These are phyloP conservation scores for Sebastes ruberrimus DNA, from an alignment of 2,797 vertebrate genomes.

Conservation along the genomic window DNA sequence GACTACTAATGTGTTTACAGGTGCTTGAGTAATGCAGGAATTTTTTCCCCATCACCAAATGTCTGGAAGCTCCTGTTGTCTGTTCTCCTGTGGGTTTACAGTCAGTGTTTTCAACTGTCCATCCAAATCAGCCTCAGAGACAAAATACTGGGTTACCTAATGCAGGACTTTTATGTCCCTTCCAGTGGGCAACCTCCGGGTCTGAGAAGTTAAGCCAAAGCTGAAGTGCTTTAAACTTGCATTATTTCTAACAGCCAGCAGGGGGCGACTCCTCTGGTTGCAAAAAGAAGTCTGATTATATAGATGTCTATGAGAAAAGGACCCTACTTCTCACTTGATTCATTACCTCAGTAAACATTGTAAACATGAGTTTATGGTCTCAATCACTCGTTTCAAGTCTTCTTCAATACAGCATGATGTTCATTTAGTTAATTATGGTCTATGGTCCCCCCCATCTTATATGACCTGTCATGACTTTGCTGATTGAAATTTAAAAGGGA, in stretches of 20 bases:
- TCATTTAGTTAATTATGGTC: too few species aligned
- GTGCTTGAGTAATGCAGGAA: background rate
- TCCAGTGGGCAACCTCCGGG: too few species aligned
- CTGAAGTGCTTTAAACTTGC: too few species aligned
- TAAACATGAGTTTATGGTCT: too few species aligned
- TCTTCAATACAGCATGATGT: too few species aligned
- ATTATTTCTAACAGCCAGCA: too few species aligned
- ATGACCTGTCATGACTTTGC: background rate
- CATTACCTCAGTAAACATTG: too few species aligned
- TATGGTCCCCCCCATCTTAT: background rate
- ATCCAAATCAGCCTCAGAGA: background rate
- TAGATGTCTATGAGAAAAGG: too few species aligned
- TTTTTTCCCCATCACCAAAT: background rate
- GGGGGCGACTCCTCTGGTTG: too few species aligned
- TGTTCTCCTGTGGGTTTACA: background rate
- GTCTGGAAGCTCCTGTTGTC: background rate
- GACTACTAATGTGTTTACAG: background rate
- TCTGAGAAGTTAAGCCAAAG: accelerated
- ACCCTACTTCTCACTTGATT: too few species aligned
- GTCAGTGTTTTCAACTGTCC: background rate
- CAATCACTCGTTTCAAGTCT: too few species aligned
- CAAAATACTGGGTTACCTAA: background rate
- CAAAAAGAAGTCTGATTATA: too few species aligned
- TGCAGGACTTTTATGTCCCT: background rate
- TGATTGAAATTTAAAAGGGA: background rate